Base-by-base conservation (phyloP, 2,888 invertebrate species). In the Archaeoteleia sp. region DNA sequence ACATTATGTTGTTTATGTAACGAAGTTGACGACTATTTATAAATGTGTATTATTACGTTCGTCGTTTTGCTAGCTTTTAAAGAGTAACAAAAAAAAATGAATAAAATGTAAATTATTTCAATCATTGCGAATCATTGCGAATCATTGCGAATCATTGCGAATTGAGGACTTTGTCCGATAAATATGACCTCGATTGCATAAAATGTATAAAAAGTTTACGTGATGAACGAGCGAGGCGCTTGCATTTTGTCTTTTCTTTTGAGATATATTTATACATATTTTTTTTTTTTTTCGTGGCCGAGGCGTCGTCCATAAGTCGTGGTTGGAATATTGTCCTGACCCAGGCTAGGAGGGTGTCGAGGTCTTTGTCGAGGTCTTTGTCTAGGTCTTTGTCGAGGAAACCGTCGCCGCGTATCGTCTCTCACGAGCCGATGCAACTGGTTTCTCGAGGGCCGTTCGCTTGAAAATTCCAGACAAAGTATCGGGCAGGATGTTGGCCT, bases 391-490 rank as follows among this genome's bases (percentile, higher is more conserved):
- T 74, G 74, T 73, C 73, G 72, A 70, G 51, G 67, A 71, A 71
- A 68, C 60, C 62, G 61, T 60, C 58, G 55, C 58, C 32, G 20
- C 23, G 30, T 9, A 32, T 42, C 13, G 48, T 58, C 57, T 54
- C 67, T 58, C 45, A 62, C 46, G 62, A 51, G 51, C 34, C 42
- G 62, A 57, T 48, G 60, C 72, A 72, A 74, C 75, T 74, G 74
- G 74, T 73, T 72, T 72, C 73, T 71, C 68, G 67, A 75, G 72
- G 73, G 74, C 69, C 73, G 68, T 71, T 72, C 70, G 74, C 73
- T 73, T 74, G 70, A 75, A 78, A 77, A 78, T 78, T 78, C 75
- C 74, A 75, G 74, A 73, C 75, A 74, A 75, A 75, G 72, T 77
- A 73, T 69, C 71, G 58, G 73, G 70, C 78, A 77, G 78, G 76